Conservation (phyloP, 2,888 invertebrate genomes). For the Plagodis pulveraria region DNA sequence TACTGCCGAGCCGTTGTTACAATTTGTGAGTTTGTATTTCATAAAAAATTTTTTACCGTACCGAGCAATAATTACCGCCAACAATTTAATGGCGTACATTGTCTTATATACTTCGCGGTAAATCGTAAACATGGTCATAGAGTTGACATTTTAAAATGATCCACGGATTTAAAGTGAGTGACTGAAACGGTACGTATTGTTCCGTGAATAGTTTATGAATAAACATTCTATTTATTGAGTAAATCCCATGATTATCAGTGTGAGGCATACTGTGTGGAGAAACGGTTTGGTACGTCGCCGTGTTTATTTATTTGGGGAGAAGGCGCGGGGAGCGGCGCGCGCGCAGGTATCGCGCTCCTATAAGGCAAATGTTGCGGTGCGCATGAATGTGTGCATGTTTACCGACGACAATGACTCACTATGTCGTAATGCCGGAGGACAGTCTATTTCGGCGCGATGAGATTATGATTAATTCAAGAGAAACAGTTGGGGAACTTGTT, state of each 20-base stretch:
- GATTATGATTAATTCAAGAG: conserved; percentile 67
- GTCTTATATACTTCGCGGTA: conserved; percentile 13
- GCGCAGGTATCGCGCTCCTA: conserved; percentile 55
- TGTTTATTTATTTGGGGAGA: conserved; percentile 72
- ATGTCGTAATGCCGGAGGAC: conserved; percentile 74
- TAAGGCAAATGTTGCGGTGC: conserved; percentile 60
- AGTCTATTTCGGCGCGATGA: conserved; percentile 80
- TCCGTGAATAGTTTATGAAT: conserved; percentile 61
- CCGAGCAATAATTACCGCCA: conserved; percentile 17
- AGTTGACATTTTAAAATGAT: conserved; percentile 5
- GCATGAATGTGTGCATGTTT: conserved; percentile 60
- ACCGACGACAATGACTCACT: conserved; percentile 74
- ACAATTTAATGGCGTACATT: conserved; percentile 5
- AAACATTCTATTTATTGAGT: conserved; percentile 58
- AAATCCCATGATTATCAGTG: conserved; percentile 51
- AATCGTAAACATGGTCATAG: conserved; percentile 13
- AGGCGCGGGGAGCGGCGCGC: conserved; percentile 39
- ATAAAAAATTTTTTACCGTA: conserved; percentile 14
- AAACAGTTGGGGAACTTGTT: conserved; percentile 39
- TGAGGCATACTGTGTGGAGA: conserved; percentile 74
- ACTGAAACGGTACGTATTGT: conserved; percentile 42
- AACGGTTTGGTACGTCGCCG: conserved; percentile 67
- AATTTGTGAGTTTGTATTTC: conserved; percentile 18
- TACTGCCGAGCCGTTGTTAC: conserved; percentile 13
- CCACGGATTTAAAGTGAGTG: conserved; percentile 28